phyloP scores from a whole-genome alignment of 2,888 invertebrate genomes.

The Cantharis lateralis region DNA sequence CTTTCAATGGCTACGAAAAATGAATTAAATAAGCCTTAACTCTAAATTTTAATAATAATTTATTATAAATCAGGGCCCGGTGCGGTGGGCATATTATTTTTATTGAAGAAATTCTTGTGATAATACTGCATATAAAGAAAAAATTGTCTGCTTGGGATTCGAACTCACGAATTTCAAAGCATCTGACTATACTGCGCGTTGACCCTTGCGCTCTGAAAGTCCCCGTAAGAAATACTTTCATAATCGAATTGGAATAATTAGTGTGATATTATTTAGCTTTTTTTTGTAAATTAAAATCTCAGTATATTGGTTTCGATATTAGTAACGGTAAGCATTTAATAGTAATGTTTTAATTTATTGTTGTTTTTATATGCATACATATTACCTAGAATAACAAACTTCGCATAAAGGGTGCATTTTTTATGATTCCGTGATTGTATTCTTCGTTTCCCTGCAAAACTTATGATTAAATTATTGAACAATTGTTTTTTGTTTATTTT shows the following conservation, averaged over 20 bases:
- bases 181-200: neutral
- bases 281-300: neutral
- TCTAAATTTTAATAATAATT: too few species aligned
- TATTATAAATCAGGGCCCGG: too few species aligned
- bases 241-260: neutral
- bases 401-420: neutral
- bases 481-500: neutral
- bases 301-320: neutral
- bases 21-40: too few species aligned
- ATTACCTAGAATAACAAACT: neutral
- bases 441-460: neutral
- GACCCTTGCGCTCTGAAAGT: neutral
- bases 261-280: neutral
- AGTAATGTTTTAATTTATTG: neutral
- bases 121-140: too few species aligned
- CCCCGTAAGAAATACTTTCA: too few species aligned
- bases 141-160: neutral
- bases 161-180: neutral
- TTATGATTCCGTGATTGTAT: neutral
- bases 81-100: too few species aligned
- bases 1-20: too few species aligned
- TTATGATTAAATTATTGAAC: neutral
- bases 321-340: neutral
- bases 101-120: too few species aligned
- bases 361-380: too few species aligned